Percentiles rank a stretch among this genome's conserved stretches.
Conservation (phyloP, 2,113 vertebrate genomes). For the Coregonus clupeaformis region DNA sequence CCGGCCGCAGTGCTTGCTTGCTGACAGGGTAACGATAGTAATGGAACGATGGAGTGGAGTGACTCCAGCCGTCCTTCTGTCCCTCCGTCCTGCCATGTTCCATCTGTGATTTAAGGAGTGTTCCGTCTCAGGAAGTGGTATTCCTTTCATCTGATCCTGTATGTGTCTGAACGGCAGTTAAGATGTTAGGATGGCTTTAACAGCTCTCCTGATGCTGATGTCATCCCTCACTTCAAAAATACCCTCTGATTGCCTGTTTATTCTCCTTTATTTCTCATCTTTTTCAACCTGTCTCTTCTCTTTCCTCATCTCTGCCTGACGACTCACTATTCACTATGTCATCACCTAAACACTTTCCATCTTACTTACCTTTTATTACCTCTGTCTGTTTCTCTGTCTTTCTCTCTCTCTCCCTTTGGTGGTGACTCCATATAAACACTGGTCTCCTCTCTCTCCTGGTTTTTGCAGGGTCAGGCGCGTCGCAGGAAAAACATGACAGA, state of each 20-base stretch:
- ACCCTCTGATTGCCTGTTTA: constrained; percentile 61
- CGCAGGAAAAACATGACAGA: constrained; percentile 92
- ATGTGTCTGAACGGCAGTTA: constrained; percentile 46
- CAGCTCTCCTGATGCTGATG: constrained; percentile 45
- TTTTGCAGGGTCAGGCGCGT: constrained; percentile 79
- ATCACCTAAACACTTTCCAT: background rate
- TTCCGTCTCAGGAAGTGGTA: constrained; percentile 53
- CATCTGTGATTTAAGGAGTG: constrained; percentile 62
- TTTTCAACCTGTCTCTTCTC: no score
- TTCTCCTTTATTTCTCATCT: constrained; percentile 19
- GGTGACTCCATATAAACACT: background rate
- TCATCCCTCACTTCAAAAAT: constrained; percentile 46
- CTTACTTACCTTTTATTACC: no score
- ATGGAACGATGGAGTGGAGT: constrained; percentile 45
- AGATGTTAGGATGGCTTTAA: constrained; percentile 30
- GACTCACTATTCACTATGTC: constrained; percentile 5
- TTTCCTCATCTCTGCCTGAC: constrained; percentile 8
- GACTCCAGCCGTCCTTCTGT: constrained; percentile 45
- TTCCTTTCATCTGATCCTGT: constrained; percentile 67
- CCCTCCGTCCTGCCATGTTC: background rate
- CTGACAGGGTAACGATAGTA: constrained; percentile 67
- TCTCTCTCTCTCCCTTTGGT: background rate
- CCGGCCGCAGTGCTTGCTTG: constrained; percentile 36
- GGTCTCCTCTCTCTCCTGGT: constrained; percentile 7
- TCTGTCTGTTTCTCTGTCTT: background rate